Evolutionary conservation across 2,888 invertebrate genomes (phyloP), one percentile per base, ranked within the genome.

Genomic region (Drosophila kambysellisi): DNA sequence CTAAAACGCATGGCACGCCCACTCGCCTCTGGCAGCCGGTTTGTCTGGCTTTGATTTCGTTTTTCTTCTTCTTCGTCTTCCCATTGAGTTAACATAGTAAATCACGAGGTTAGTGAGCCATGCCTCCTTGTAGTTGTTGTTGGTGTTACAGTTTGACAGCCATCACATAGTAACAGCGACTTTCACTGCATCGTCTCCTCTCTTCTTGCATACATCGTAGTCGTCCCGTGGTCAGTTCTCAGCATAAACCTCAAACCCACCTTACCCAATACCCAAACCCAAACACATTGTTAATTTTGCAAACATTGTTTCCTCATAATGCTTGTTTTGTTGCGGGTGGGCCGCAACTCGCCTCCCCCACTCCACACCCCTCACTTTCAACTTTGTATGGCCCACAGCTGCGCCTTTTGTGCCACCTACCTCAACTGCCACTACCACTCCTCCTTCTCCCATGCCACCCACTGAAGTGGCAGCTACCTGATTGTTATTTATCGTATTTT

Each of bases 101-200:
- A 83, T 83, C 87, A 83, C 84, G 87, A 78, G 83, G 83, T 83
- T 83, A 83, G 83, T 83, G 87, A 83, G 83, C 73, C 85, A 76
- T 82, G 76, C 61, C 33, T 12, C 33, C 64, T 15, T 46, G 25
- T 8, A 25, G 46, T 25, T 46, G 46, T 25, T 43, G 33, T 33
- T 79, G 77, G 41, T 73, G 39, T 64, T 59, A 78, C 80, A 74
- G 80, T 80, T 80, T 78, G 82, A 70, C 79, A 65, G 71, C 30
- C 65, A 72, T 56, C 68, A 51, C 53, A 59, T 29, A 12, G n/a
- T 20, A 12, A 50, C 51, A 43, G 41, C 67, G 81, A 88, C 89
- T 85, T 89, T 89, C 89, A 81, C 84, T 69, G 64, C 51, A 57
- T 25, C 8, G 25, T 15, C 4, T 15, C 30, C 50, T 58, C 64